Percentiles rank a stretch among this genome's conserved stretches.
Conservation (phyloP, 2,888 invertebrate genomes). For the Metopia argyrocephala region DNA sequence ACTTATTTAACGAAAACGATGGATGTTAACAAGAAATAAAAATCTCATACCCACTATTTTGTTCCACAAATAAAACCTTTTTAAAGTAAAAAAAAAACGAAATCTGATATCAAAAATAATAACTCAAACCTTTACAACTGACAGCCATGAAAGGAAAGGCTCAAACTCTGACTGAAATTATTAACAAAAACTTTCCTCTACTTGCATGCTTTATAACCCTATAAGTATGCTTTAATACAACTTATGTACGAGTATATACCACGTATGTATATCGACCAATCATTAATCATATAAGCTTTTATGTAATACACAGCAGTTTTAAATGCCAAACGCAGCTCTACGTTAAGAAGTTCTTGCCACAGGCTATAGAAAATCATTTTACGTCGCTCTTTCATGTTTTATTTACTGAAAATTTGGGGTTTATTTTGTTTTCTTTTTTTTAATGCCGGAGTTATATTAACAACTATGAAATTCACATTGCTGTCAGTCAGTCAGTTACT, state of each 20-base stretch:
- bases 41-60: not conserved
- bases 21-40: conserved; percentile 1
- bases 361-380: conserved; percentile 5
- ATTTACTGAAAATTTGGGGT: conserved; percentile 4
- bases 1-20: conserved; percentile 35
- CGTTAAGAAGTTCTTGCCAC: conserved; percentile 28
- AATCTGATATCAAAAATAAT: not conserved
- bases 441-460: too few species aligned
- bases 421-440: too few species aligned
- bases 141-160: not conserved
- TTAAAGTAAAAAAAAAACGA: not conserved
- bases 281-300: conserved; percentile 58
- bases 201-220: conserved; percentile 1
- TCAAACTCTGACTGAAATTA: not conserved
- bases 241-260: conserved; percentile 13
- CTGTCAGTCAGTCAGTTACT: conserved; percentile 38
- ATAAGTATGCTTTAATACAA: conserved; percentile 39
- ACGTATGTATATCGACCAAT: conserved; percentile 47
- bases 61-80: not conserved
- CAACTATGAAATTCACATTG: conserved; percentile 45
- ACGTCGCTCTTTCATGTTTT: not conserved
- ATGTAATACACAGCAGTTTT: conserved; percentile 19
- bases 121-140: conserved; percentile 13
- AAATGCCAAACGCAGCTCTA: conserved; percentile 44
- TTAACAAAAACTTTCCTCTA: not conserved